Evolutionary conservation across 2,113 vertebrate species (phyloP), one percentile per base, ranked within the genome.

Genomic region (Colossoma macropomum): DNA sequence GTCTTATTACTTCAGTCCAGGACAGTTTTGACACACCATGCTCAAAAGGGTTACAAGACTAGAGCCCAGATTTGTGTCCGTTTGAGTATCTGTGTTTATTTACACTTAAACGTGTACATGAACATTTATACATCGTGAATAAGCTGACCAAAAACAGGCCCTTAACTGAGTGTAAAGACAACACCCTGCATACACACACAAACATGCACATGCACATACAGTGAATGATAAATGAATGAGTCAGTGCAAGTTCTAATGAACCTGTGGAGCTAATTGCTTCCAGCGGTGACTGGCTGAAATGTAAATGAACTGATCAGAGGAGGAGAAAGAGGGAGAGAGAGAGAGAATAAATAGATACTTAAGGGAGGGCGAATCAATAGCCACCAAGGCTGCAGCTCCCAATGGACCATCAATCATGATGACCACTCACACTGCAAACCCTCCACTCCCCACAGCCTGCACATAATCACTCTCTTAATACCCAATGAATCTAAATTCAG

Each of bases 171-270:
- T 52, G 17, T 2, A 28, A 65, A 38, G 19, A 45, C 66, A 56
- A 11, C 50, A n/a, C 15, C 10, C 12, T 2, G 3, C 21, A 32
- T 13, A 79, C 63, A 32, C 21, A 79, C 48, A 21, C 69, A 66
- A 45, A 66, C 82, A 83, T 75, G 77, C 38, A 77, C 34, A 62
- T 7, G 59, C 70, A 79, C 30, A 82, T n/a, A 78, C 63, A 84
- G 85, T 88, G 91, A 92, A 90, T 93, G 93, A 95, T 93, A 88
- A 93, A 94, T 94, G 93, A 91, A 94, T 92, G 91, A 91, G 92
- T 92, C 90, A 92, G 87, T 92, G 92, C 92, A 89, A 89, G 92
- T 76, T 84, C 91, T 93, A 93, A 94, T 95, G 92, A 91, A 95
- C 92, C 90, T 90, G 78, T 93, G 90, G 91, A 92, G 91, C 90